Evolutionary conservation across 2,797 vertebrate genomes (phyloP), one percentile per base, ranked within the genome.

Genomic region (Lycodopsis pacificus): DNA sequence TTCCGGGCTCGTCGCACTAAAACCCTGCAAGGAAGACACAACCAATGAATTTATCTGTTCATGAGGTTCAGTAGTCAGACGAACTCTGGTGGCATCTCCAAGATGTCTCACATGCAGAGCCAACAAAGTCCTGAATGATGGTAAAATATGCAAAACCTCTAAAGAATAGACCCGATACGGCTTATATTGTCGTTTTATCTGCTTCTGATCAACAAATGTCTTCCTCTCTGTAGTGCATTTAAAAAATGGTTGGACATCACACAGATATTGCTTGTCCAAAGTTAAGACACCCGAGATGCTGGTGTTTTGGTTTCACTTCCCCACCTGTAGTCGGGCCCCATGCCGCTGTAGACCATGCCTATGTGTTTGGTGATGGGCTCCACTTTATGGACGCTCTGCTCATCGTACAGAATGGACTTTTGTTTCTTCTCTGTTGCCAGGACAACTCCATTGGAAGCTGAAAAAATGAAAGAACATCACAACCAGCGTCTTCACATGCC

Each of bases 321-420:
- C 8, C 92, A 99, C 98, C 98, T 99, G 96, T 99, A 99, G 90
- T 99, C 98, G 30, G 98, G 98, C 66, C 98, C 98, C 98, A 99
- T 99, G 76, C 98, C 98, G 7, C 98, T 99, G 88, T 99, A 99
- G 68, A 99, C 98, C 96, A 99, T 97, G 77, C 98, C 98, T 91
- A 99, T 99, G 71, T 99, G 98, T 91, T 99, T 99, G 80, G 98
- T 99, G 91, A 99, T 98, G n/a, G 97, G 96, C 86, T 99, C 98
- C 88, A 99, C 97, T 96, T 99, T 99, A 86, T 99, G 98, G 76
- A 99, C 98, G 48, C 98, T 99, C 87, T 98, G 96, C 88, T 99
- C 98, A 90, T 99, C 98, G 49, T 99, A 99, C 80, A 99, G 95
- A 77, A 99, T 98, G 44, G 98, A 99, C 86, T 99, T 99, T 84